A percentile compares a stretch with the other conserved stretches of the same genome.
Conservation (phyloP, 2,113 vertebrate genomes). For the Embiotoca jacksoni region DNA sequence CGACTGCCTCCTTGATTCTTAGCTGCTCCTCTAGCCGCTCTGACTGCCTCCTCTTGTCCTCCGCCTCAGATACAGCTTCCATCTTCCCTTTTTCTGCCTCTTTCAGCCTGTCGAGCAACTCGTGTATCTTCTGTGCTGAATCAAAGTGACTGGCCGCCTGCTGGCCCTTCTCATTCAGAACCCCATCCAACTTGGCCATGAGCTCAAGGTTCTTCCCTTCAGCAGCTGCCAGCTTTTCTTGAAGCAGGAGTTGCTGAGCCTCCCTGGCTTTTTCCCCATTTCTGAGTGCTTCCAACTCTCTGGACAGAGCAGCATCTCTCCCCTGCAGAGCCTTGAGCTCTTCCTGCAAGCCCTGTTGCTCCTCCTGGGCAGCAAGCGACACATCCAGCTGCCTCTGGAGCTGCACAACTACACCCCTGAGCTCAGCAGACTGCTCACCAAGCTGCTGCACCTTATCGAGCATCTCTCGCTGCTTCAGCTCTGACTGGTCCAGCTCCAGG, state of each 20-base stretch:
- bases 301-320: conserved; percentile 76
- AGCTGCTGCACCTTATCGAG: conserved; percentile 85
- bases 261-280: conserved; percentile 66
- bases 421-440: conserved; percentile 88
- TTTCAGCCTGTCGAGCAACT: conserved; percentile 86
- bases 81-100: conserved; percentile 84
- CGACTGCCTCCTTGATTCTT: conserved; percentile 80
- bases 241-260: conserved; percentile 73
- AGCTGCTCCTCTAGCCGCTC: conserved; percentile 84
- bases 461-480: conserved; percentile 89
- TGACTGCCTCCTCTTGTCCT: conserved; percentile 77
- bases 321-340: conserved; percentile 63
- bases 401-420: conserved; percentile 83
- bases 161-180: conserved; percentile 81
- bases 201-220: conserved; percentile 84
- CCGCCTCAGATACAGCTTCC: conserved; percentile 76
- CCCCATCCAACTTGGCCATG: conserved; percentile 73
- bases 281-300: conserved; percentile 79
- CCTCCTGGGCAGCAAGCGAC: conserved; percentile 82
- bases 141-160: conserved; percentile 79
- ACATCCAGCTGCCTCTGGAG: conserved; percentile 89
- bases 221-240: conserved; percentile 72
- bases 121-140: conserved; percentile 83
- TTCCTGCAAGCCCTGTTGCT: conserved; percentile 81
- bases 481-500: conserved; percentile 92